Evolutionary conservation across 2,888 invertebrate species (phyloP).

Genomic region (Leptura quadrifasciata): DNA sequence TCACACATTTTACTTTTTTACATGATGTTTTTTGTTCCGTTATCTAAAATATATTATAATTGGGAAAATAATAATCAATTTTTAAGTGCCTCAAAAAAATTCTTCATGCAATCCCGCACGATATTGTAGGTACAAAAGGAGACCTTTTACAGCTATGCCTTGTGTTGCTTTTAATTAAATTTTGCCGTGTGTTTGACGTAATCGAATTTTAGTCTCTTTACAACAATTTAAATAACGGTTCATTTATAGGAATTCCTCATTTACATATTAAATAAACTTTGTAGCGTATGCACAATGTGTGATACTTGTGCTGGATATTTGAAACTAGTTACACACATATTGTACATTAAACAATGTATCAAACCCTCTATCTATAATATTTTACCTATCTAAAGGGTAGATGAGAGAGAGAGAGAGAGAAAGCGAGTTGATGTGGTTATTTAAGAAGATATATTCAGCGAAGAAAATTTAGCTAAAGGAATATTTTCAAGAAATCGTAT

Average conservation of each 20-base stretch:
- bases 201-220: not conserved
- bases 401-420: no score
- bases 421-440: no score
- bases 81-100: not conserved
- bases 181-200: not conserved
- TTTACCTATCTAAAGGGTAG: no score
- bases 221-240: not conserved
- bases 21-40: no score
- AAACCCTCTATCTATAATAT: no score
- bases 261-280: not conserved
- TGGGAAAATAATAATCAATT: not conserved
- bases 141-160: not conserved
- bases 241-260: not conserved
- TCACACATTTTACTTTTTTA: no score
- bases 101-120: not conserved
- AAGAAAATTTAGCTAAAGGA: no score
- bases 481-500: no score
- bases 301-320: not conserved
- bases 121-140: not conserved
- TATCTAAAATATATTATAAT: no score
- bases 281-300: not conserved
- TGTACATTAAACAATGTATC: no score
- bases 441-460: no score
- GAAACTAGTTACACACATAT: not conserved
- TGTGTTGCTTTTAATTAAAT: not conserved